Conservation (phyloP, 2,113 vertebrate species). For the Cyprinodon tularosa region DNA sequence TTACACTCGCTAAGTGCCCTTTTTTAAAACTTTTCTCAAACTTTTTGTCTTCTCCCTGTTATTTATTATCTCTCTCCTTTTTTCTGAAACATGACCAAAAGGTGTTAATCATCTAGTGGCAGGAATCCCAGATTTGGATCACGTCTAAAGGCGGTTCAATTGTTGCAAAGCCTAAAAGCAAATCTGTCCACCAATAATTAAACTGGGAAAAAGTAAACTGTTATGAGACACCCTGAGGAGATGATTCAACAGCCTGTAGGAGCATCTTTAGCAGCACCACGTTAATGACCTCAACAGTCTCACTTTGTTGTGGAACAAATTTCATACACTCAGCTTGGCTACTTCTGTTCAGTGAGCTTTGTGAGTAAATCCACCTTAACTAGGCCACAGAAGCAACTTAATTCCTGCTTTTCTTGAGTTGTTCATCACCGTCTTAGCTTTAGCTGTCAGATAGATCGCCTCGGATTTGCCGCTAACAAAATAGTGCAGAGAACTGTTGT, state of each 20-base stretch:
- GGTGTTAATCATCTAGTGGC: constrained; percentile 61
- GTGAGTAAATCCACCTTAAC: background rate
- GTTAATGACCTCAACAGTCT: background rate
- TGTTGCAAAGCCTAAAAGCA: constrained; percentile 37
- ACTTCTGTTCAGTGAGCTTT: background rate
- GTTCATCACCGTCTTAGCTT: background rate
- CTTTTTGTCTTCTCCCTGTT: constrained; percentile 26
- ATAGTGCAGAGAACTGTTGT: background rate
- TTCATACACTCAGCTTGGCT: background rate
- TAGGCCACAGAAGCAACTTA: background rate
- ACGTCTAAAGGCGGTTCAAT: constrained; percentile 35
- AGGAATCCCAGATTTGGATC: constrained; percentile 62
- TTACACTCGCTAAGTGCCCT: constrained; percentile 21
- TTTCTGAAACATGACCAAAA: constrained; percentile 43
- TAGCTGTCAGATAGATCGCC: background rate
- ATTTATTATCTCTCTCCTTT: background rate
- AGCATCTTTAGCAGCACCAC: background rate
- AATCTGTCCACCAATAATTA: constrained; percentile 37
- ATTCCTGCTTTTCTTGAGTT: background rate
- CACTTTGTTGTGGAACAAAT: background rate
- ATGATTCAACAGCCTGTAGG: background rate
- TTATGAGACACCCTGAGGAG: background rate
- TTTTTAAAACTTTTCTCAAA: constrained; percentile 34
- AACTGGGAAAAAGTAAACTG: background rate
- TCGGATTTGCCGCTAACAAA: background rate